A percentile compares a stretch with the other conserved stretches of the same genome.
Evolutionary conservation across 2,113 vertebrate species (phyloP).

Genomic region (Felis catus): DNA sequence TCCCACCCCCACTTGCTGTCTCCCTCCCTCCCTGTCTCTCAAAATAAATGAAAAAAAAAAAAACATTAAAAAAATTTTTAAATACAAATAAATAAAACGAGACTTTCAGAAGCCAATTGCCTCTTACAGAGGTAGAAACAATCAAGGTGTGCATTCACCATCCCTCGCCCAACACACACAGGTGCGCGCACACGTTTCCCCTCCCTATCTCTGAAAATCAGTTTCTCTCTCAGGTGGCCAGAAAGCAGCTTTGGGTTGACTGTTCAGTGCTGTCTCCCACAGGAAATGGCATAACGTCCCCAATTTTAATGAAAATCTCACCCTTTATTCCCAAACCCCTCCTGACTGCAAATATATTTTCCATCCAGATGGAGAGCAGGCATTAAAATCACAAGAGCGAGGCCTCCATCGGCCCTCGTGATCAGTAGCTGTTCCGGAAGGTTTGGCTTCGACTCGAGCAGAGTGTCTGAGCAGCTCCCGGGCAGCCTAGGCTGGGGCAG

Average conservation of each 20-base stretch:
- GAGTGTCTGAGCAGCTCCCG: neutral
- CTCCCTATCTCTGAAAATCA: neutral
- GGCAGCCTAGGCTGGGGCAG: fast-evolving
- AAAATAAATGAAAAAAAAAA: too few species aligned
- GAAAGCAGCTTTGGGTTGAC: neutral
- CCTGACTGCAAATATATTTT: neutral
- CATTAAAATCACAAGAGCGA: neutral
- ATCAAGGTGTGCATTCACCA: neutral
- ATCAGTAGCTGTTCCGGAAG: neutral
- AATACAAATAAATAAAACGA: neutral
- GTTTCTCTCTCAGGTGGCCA: neutral
- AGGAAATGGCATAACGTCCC: neutral
- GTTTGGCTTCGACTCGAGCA: fast-evolving
- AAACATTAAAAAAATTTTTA: too few species aligned
- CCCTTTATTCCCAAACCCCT: neutral
- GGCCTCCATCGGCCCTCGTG: neutral
- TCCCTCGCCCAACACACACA: too few species aligned
- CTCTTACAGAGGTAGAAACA: neutral
- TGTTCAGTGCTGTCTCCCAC: neutral
- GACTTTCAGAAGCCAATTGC: neutral
- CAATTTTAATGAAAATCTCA: neutral
- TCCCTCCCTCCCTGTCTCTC: too few species aligned
- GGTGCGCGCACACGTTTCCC: neutral
- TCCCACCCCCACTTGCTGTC: too few species aligned
- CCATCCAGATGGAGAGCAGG: neutral